Evolutionary conservation across 2,888 invertebrate genomes (phyloP).

Genomic region (Selenia dentaria): DNA sequence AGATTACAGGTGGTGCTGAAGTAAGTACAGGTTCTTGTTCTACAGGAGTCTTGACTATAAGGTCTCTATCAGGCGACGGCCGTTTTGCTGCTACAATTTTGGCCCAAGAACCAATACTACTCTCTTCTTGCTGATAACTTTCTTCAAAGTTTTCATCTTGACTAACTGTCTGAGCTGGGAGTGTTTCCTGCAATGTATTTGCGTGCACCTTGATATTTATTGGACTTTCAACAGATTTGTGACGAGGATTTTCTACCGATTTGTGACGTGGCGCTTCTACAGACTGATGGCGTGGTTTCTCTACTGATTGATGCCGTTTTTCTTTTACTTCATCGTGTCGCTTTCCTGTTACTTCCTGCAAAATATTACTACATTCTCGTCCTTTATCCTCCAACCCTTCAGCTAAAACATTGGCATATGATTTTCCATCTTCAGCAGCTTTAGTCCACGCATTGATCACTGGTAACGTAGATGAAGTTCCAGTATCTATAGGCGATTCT

Average conservation of each 20-base stretch:
- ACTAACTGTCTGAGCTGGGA: conserved; percentile 12
- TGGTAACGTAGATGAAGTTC: conserved; percentile 14
- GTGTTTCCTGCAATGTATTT: conserved; percentile 7
- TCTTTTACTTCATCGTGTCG: conserved; percentile 33
- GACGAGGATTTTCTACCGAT: conserved; percentile 23
- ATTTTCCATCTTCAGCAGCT: conserved; percentile 84
- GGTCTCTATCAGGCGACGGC: conserved; percentile 58
- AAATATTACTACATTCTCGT: conserved; percentile 12
- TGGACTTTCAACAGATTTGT: not conserved
- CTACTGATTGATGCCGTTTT: conserved; percentile 25
- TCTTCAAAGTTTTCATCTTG: conserved; percentile 28
- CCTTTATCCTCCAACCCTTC: conserved; percentile 55
- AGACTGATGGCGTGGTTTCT: conserved; percentile 23
- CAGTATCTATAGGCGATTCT: conserved; percentile 8
- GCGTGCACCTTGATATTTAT: conserved; percentile 24
- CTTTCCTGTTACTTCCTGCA: conserved; percentile 9
- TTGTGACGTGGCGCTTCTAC: conserved; percentile 32
- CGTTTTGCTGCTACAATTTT: conserved; percentile 67
- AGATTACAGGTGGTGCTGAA: conserved; percentile 46
- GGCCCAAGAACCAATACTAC: conserved; percentile 64
- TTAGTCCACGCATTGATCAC: conserved; percentile 78
- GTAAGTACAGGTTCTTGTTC: conserved; percentile 27
- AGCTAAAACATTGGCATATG: conserved; percentile 88
- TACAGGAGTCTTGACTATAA: conserved; percentile 40
- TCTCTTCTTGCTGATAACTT: conserved; percentile 29